Evolutionary conservation across 2,888 invertebrate genomes (phyloP), one percentile per base, ranked within the genome.

Genomic region (Heteromyza rotundicornis): DNA sequence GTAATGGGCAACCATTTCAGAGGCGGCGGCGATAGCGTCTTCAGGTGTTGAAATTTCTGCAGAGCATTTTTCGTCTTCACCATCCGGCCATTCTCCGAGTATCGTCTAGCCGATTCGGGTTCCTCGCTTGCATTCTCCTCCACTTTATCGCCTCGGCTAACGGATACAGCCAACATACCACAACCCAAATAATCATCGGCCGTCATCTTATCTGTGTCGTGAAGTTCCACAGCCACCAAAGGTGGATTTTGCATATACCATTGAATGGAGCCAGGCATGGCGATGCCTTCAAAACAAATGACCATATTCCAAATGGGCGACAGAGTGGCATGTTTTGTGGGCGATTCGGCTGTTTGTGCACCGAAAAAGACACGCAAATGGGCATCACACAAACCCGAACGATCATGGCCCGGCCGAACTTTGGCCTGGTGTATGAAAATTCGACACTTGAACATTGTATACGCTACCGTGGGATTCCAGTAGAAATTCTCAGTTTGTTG

Each of bases 351-450:
- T 1, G 65, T 61, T n/a, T 74, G 68, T 0, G 73, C 66, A 0
- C 69, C 75, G 23, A 79, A 71, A 2, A 73, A 61, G 0, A 79
- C 64, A 1, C 75, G 67, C 1, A 82, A 44, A 53, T 77, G 73
- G 0, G 88, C 84, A 76, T 89, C 86, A 27, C 85, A 84, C 20
- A 86, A 77, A 0, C 86, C 87, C 5, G 82, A 82, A 19, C 79
- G 79, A 60, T 89, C 88, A 64, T 82, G 81, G 1, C 87, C 87
- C 0, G 84, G 85, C 16, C 84, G 84, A 40, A 92, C 82, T 77
- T 89, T 89, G 1, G 89, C 91, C 82, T 89, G 88, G 75, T 89
- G 89, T 67, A 92, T 84, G 71, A 89, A 89, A 0, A 87, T 86
- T 19, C 88, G 85, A 63, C 88, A 87, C 71, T 88, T 87, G 64